Evolutionary conservation across 2,797 vertebrate genomes (phyloP), one percentile per base, ranked within the genome.

Genomic region (Petrocephalus schoutedeni): DNA sequence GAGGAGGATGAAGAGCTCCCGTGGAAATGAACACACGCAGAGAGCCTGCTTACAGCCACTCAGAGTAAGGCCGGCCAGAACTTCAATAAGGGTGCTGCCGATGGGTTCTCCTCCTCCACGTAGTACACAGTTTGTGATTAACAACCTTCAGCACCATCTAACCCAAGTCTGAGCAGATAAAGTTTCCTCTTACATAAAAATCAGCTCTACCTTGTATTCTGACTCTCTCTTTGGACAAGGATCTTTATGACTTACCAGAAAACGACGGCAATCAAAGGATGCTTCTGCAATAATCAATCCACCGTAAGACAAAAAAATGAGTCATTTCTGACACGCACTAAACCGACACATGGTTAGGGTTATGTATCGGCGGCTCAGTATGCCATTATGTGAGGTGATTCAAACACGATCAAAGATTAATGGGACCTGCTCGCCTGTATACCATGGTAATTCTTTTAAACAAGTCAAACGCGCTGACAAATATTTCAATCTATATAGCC

Each of bases 341-440:
- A 77, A 77, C 6, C 41, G 41, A 49, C 74, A 77, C 36, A 77
- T 77, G 32, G 74, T 49, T n/a, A n/a, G 16, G 80, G 54, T 83
- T 83, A 83, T 83, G 51, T 54, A 23, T 53, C 23, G 80, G 45
- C 45, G 80, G n/a, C 51, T 54, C 45, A 28, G 28, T 83, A 83
- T 51, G n/a, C 80, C 80, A 51, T 83, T 28, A 51, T 23, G 45
- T 54, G 51, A 83, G 41, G 51, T 51, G n/a, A 83, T 41, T 51
- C 80, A 83, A 83, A 51, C n/a, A 83, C 80, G 80, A 83, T 83
- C 80, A 83, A 83, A 51, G n/a, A 77, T 83, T 83, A 83, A 83
- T 51, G 45, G 5, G 28, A 83, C 6, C 45, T 83, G 28, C 80
- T 54, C n/a, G 41, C 80, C 51, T 83, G 80, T 28, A 83, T 54